Percentiles rank a stretch among this genome's conserved stretches.
These are phyloP conservation scores for Coreius guichenoti DNA, from an alignment of 2,797 vertebrate genomes.

Conservation along the genomic window DNA sequence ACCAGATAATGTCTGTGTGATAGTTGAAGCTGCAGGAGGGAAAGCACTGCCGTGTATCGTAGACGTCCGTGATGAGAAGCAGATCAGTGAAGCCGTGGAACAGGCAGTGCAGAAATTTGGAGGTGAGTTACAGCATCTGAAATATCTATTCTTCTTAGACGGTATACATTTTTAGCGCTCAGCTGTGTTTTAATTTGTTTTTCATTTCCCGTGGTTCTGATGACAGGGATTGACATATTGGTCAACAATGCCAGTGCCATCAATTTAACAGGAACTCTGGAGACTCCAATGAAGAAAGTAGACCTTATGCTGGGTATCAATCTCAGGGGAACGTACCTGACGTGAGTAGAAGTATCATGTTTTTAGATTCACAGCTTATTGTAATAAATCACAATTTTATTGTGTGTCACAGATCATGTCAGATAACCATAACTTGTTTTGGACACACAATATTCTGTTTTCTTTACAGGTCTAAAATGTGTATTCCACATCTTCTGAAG, in stretches of 20 bases:
- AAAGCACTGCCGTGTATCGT: slow-evolving; percentile 90
- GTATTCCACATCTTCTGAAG: slow-evolving; percentile 90
- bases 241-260: slow-evolving; percentile 98
- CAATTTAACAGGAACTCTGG: slow-evolving; percentile 90
- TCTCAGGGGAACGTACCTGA: slow-evolving; percentile 92
- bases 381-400: neutral
- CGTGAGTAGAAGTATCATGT: slow-evolving; percentile 79
- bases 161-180: neutral
- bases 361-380: neutral
- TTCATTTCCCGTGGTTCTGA: neutral
- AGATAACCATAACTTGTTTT: neutral
- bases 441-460: neutral
- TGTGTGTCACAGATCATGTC: neutral
- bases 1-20: neutral
- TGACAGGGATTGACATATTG: slow-evolving; percentile 94
- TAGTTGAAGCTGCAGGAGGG: slow-evolving; percentile 92
- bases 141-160: neutral
- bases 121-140: slow-evolving; percentile 75
- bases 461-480: slow-evolving; percentile 87
- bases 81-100: slow-evolving; percentile 85
- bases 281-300: slow-evolving; percentile 90
- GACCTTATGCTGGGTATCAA: slow-evolving; percentile 96
- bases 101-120: slow-evolving; percentile 90
- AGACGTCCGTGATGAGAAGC: slow-evolving; percentile 91
- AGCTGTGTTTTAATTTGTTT: neutral